Evolutionary conservation across 2,888 invertebrate species (phyloP).

Genomic region (Lasioglossum figueresi): DNA sequence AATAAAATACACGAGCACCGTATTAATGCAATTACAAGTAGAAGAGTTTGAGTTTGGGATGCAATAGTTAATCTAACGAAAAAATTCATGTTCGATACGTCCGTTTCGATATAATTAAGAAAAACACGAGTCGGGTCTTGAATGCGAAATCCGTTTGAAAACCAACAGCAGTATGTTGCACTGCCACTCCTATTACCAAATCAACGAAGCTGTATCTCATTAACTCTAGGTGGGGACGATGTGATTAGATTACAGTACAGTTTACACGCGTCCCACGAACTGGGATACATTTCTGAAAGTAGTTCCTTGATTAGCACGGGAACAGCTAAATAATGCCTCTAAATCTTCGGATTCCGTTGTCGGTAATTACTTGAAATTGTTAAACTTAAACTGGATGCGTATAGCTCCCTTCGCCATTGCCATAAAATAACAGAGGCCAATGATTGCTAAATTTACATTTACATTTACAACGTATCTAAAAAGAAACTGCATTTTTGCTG

Average conservation of each 20-base stretch:
- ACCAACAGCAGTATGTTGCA: conserved; percentile 33
- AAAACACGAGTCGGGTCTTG: background rate
- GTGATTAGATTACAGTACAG: conserved; percentile 34
- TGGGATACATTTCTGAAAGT: background rate
- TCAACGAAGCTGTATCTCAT: conserved; percentile 33
- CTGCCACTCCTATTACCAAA: conserved; percentile 37
- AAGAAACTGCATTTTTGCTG: too few species aligned
- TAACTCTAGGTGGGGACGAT: conserved; percentile 14
- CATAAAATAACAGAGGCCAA: background rate
- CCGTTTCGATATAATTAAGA: background rate
- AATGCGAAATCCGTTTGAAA: conserved; percentile 14
- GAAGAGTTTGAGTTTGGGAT: background rate
- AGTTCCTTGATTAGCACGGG: background rate
- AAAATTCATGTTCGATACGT: background rate
- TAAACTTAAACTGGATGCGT: background rate
- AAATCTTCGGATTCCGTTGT: background rate
- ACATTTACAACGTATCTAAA: background rate
- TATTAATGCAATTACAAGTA: background rate
- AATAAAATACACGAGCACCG: background rate
- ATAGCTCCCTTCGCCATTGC: too few species aligned
- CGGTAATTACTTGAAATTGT: background rate
- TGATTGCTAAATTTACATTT: background rate
- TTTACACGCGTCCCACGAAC: background rate
- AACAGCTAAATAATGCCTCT: background rate
- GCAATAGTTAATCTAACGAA: background rate